phyloP scores from a whole-genome alignment of 2,797 vertebrate species.

The Peromyscus nudipes region DNA sequence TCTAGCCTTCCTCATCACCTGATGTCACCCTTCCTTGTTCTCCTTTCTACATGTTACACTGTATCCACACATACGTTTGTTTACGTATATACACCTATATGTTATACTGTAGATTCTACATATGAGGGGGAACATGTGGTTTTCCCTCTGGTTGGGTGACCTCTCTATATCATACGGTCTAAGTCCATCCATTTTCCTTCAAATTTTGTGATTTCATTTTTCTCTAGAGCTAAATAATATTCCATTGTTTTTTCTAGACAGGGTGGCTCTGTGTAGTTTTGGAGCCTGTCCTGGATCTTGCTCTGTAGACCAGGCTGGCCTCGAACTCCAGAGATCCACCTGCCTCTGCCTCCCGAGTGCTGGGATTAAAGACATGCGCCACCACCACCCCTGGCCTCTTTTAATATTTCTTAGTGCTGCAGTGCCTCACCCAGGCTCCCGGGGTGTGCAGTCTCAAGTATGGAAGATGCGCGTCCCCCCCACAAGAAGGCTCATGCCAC shows the following conservation, averaged over 20 bases:
- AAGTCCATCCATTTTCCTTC: background rate
- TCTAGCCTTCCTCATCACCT: background rate
- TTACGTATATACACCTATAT: no score
- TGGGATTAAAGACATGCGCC: no score
- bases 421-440: background rate
- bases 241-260: background rate
- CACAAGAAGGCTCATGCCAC: slow-evolving; percentile 12
- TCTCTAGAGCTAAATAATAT: background rate
- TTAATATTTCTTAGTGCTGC: background rate
- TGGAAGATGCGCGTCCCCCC: background rate
- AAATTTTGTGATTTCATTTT: background rate
- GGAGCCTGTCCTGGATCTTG: no score
- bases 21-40: background rate
- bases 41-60: background rate
- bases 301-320: no score
- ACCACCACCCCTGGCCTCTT: background rate
- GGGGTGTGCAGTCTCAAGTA: background rate
- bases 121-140: background rate
- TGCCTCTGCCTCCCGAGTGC: no score
- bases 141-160: background rate
- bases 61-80: background rate
- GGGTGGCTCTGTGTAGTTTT: no score
- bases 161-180: background rate
- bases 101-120: background rate
- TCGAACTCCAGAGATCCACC: no score